A percentile compares a stretch with the other conserved stretches of the same genome.
These are phyloP conservation scores for Clamator glandarius DNA, from an alignment of 2,797 vertebrate species.

Conservation along the genomic window DNA sequence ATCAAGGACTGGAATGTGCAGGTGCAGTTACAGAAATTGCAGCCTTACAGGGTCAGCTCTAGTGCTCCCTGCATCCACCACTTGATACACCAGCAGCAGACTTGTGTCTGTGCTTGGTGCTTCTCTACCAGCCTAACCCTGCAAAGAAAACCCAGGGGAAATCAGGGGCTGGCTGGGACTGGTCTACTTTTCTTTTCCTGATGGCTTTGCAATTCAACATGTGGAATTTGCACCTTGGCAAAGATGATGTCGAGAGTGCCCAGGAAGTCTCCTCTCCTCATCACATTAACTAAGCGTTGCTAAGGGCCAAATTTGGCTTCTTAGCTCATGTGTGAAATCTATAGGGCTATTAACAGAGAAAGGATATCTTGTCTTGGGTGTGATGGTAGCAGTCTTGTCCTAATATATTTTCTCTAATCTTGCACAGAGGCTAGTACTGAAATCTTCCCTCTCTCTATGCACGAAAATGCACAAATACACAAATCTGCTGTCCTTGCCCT, in stretches of 20 bases:
- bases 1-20: not conserved
- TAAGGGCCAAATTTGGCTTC: not conserved
- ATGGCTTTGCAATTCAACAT: not conserved
- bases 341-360: not conserved
- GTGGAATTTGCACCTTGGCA: not conserved
- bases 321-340: not conserved
- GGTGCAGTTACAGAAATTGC: not conserved
- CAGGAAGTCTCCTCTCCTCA: fast-evolving
- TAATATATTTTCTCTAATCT: not conserved
- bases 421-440: not conserved
- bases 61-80: not conserved
- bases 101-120: not conserved
- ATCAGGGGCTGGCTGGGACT: not conserved
- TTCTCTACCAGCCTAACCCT: not conserved
- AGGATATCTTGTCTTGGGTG: not conserved
- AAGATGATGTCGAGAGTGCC: not conserved
- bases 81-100: not conserved
- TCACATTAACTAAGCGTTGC: not conserved
- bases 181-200: not conserved
- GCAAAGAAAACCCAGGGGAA: not conserved
- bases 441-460: not conserved
- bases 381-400: not conserved
- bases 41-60: not conserved
- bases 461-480: not conserved
- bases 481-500: not conserved